Evolutionary conservation across 92 coral and sea anemone species (phyloP), one percentile per base, ranked within the genome.

Genomic region (Zoanthus solanderi): DNA sequence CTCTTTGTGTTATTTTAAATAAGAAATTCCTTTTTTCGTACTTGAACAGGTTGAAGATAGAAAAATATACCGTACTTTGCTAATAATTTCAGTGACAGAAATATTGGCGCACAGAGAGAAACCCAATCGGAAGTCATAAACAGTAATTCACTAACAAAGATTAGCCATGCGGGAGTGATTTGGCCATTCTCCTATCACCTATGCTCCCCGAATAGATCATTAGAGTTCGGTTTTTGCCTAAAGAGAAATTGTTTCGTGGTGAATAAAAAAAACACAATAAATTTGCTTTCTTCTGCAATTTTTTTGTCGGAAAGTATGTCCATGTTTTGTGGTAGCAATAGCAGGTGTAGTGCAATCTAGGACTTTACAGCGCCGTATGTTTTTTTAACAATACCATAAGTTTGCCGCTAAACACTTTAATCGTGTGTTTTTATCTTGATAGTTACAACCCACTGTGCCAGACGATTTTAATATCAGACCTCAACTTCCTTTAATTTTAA

Each of bases 331-430:
- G 34, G 52, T 66, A 81, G 54, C 75, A 65, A 81, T 63, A 81
- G 45, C 85, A 81, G 85, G 74, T 81, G 85, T 44, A 81, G 28
- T 44, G 15, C 18, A 8, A 16, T 81, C 61, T 45, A 65, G 85
- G 67, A 65, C 18, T 12, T 44, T 28, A 56, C 66, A 34, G 82
- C 37, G 80, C 80, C 37, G 80, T 61, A 45, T 81, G 75, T 18
- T 34, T 65, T 23, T 28, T 18, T 16, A 79, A 79, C 47, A 79
- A 61, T 79, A 14, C 63, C 84, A 17, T 29, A 48, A 79, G 84
- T 32, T 81, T 81, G 85, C 85, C 85, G 85, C 85, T 81, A 81
- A 81, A 81, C 75, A 68, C 85, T 81, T 66, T 81, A 81, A 81
- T 46, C 85, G 85, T 47, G 60, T 81, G 75, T 66, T 66, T 81